Evolutionary conservation across 1,140 invertebrate species (phyloP).

Genomic region (Calephelis virginiensis): DNA sequence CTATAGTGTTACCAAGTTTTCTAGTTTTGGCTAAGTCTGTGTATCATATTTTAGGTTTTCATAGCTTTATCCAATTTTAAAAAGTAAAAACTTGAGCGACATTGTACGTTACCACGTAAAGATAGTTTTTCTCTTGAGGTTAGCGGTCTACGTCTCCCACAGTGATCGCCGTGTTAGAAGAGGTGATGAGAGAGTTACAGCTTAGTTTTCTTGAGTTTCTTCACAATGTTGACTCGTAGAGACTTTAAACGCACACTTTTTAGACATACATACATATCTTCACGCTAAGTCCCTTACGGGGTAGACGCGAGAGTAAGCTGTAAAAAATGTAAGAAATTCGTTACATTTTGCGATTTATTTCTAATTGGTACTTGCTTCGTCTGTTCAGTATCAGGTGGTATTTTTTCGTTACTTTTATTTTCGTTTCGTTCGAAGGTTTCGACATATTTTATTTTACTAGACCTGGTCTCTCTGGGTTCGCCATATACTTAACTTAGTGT

Average conservation of each 20-base stretch:
- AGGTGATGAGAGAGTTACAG: slow-evolving; percentile 19
- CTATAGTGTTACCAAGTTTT: slow-evolving; percentile 4
- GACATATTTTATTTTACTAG: slow-evolving; percentile 1
- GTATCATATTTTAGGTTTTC: slow-evolving; percentile 3
- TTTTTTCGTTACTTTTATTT: slow-evolving; percentile 1
- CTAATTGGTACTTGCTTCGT: slow-evolving; percentile 2
- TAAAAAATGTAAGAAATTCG: neutral
- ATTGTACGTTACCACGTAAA: slow-evolving; percentile 3
- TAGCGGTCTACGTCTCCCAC: slow-evolving; percentile 29
- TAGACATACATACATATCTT: no score
- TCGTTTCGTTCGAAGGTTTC: neutral
- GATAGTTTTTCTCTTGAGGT: slow-evolving; percentile 23
- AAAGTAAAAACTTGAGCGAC: neutral
- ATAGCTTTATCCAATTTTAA: neutral
- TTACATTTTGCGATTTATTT: slow-evolving; percentile 6
- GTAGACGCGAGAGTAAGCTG: no score
- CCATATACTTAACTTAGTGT: neutral
- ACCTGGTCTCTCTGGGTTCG: neutral
- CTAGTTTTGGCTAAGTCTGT: neutral
- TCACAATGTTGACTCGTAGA: neutral
- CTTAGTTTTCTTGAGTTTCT: slow-evolving; percentile 20
- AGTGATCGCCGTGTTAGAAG: slow-evolving; percentile 27
- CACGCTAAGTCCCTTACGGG: no score
- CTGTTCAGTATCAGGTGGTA: neutral
- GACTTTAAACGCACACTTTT: neutral